Evolutionary conservation across 2,888 invertebrate genomes (phyloP).

Genomic region (Blastobasis lacticolella): DNA sequence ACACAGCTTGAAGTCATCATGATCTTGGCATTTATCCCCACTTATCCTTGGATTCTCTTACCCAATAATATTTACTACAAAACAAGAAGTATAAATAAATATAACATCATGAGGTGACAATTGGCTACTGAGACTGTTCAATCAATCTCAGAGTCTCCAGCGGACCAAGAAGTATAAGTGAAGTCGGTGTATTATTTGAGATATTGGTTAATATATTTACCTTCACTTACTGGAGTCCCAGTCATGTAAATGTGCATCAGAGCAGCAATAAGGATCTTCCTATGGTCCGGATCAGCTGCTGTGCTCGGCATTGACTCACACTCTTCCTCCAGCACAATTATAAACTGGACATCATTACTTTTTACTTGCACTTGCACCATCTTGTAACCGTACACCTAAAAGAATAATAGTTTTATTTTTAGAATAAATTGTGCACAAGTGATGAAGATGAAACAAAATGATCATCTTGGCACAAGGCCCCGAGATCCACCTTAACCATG

Average conservation of each 20-base stretch:
- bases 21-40: no score
- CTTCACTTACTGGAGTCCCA: slow-evolving; percentile 62
- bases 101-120: not conserved
- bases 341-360: slow-evolving; percentile 38
- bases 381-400: slow-evolving; percentile 68
- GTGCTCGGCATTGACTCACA: slow-evolving; percentile 35
- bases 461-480: no score
- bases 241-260: slow-evolving; percentile 72
- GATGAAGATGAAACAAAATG: no score
- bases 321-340: slow-evolving; percentile 39
- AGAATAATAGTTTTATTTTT: slow-evolving; percentile 1
- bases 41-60: no score
- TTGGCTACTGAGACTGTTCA: not conserved
- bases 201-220: slow-evolving; percentile 25
- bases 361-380: slow-evolving; percentile 48
- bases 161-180: not conserved
- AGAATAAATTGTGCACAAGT: no score
- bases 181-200: not conserved
- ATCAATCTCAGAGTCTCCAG: not conserved
- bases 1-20: no score
- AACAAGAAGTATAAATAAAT: no score
- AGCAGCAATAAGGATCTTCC: slow-evolving; percentile 52
- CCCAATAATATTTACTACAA: no score
- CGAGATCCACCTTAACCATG: no score
- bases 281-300: slow-evolving; percentile 27